These are phyloP conservation scores for Distichodus sexfasciatus DNA, from an alignment of 2,797 vertebrate species.

Conservation along the genomic window DNA sequence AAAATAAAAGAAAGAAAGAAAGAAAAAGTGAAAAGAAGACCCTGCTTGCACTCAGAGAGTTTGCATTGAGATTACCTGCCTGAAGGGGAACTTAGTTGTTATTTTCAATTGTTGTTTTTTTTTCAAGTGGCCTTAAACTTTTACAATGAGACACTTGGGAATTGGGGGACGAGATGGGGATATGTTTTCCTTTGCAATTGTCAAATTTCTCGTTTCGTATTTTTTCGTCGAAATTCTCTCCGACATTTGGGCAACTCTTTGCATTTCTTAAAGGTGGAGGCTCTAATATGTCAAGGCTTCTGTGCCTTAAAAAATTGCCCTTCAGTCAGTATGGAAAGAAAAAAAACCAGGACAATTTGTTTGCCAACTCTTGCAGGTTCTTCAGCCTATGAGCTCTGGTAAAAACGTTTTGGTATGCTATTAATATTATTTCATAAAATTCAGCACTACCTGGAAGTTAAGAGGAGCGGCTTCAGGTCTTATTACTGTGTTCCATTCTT, in stretches of 20 bases:
- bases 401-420: slow-evolving; percentile 16
- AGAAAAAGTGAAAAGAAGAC: slow-evolving; percentile 47
- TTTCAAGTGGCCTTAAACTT: slow-evolving; percentile 82
- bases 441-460: slow-evolving; percentile 40
- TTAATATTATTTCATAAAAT: slow-evolving; percentile 6
- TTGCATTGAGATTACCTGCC: slow-evolving; percentile 81
- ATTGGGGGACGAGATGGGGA: slow-evolving; percentile 61
- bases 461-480: slow-evolving; percentile 31
- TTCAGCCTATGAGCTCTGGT: slow-evolving; percentile 34
- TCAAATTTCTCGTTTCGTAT: slow-evolving; percentile 57
- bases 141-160: slow-evolving; percentile 73
- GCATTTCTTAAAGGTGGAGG: slow-evolving; percentile 80
- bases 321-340: slow-evolving; percentile 66
- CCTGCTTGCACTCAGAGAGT: slow-evolving; percentile 75
- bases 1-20: slow-evolving; percentile 1
- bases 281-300: slow-evolving; percentile 83
- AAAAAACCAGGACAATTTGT: slow-evolving; percentile 55
- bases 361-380: slow-evolving; percentile 60
- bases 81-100: slow-evolving; percentile 72
- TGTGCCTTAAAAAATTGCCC: slow-evolving; percentile 82
- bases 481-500: slow-evolving; percentile 64
- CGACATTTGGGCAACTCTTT: slow-evolving; percentile 75
- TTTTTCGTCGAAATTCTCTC: slow-evolving; percentile 62
- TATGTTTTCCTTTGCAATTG: slow-evolving; percentile 45
- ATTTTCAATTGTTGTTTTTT: slow-evolving; percentile 53